Percentiles rank a stretch among this genome's conserved stretches.
These are phyloP conservation scores for Hydrophis major DNA, from an alignment of 2,797 vertebrate species.

Conservation along the genomic window DNA sequence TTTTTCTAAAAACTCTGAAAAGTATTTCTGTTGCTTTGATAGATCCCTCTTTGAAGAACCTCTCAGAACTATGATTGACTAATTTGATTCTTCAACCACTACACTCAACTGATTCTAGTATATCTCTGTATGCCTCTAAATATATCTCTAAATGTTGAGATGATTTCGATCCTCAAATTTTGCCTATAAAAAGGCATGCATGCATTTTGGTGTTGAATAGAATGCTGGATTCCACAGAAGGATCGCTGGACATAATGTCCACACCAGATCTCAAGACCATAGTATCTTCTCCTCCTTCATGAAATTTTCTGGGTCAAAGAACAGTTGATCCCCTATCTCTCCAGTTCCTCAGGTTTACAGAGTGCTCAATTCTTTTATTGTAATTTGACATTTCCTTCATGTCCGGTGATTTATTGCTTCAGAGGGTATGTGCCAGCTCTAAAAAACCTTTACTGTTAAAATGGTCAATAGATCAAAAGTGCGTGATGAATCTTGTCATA, in stretches of 20 bases:
- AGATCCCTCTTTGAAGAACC: background rate
- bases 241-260: background rate
- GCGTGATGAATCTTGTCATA: background rate
- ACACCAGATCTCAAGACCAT: background rate
- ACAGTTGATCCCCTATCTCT: background rate
- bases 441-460: background rate
- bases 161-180: background rate
- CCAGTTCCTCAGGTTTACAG: fast-evolving
- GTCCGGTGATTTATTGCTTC: background rate
- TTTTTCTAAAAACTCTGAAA: background rate
- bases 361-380: background rate
- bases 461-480: fast-evolving
- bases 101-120: too few relatives aligned
- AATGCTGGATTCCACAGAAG: background rate
- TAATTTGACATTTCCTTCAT: background rate
- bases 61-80: background rate
- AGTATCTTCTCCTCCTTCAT: background rate
- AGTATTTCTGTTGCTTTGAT: background rate
- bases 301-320: background rate
- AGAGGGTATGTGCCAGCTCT: background rate
- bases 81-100: background rate
- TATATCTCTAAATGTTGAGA: background rate
- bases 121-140: too few relatives aligned
- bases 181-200: background rate
- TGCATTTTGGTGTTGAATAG: background rate